Conservation (phyloP, 2,888 invertebrate species). For the Sturmia bella region DNA sequence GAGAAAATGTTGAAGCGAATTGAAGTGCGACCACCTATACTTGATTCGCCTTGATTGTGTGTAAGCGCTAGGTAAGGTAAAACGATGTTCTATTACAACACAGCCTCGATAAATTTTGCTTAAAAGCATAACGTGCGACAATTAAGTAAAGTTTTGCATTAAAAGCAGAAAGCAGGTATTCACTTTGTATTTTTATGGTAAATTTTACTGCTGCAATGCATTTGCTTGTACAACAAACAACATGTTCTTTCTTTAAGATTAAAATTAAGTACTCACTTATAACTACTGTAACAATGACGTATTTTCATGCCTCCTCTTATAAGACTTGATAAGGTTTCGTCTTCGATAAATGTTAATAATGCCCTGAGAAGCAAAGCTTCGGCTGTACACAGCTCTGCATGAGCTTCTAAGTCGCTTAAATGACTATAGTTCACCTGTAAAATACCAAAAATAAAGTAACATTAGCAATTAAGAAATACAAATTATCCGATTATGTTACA, state of each 20-base stretch:
- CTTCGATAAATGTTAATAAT: slow-evolving; percentile 95
- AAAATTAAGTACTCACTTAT: slow-evolving; percentile 87
- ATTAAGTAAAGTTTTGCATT: too few species aligned
- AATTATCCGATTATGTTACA: too few species aligned
- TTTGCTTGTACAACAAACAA: too few species aligned
- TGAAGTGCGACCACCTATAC: too few species aligned
- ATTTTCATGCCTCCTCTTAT: slow-evolving; percentile 97
- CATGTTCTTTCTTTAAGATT: too few species aligned
- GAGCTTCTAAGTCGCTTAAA: slow-evolving; percentile 91
- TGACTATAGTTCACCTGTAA: slow-evolving; percentile 87
- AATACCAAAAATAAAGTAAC: slow-evolving; percentile 16
- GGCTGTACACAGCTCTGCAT: slow-evolving; percentile 97
- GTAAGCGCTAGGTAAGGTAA: too few species aligned
- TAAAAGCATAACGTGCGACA: too few species aligned
- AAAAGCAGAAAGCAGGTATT: too few species aligned
- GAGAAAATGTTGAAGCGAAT: too few species aligned
- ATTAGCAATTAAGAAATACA: background rate
- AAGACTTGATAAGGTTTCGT: slow-evolving; percentile 95
- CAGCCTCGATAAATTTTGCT: too few species aligned
- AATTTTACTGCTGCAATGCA: background rate
- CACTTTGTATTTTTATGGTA: background rate
- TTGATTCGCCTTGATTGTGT: too few species aligned
- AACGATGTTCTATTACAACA: too few species aligned
- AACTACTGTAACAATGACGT: slow-evolving; percentile 93
- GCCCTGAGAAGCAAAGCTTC: slow-evolving; percentile 94